Conservation (phyloP, 2,113 vertebrate species). For the Calyptomena viridis region DNA sequence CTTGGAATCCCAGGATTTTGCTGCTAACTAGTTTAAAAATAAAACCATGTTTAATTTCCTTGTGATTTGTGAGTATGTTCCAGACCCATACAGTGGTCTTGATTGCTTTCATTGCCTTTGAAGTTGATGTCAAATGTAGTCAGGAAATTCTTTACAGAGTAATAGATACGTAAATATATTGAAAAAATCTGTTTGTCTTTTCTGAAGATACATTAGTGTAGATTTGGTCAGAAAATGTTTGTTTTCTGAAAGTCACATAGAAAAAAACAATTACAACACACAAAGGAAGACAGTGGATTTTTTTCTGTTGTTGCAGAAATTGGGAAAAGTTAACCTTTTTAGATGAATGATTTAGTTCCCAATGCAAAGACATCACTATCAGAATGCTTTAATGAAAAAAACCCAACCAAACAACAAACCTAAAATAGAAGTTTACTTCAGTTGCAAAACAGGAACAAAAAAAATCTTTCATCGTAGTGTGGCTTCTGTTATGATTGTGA, state of each 20-base stretch:
- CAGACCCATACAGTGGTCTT: background rate
- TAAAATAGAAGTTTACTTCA: background rate
- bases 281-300: fast-evolving
- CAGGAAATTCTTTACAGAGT: background rate
- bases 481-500: background rate
- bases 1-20: background rate
- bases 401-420: background rate
- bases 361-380: background rate
- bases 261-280: background rate
- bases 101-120: background rate
- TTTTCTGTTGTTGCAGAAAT: background rate
- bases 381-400: background rate
- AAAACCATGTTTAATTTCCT: background rate
- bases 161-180: fast-evolving
- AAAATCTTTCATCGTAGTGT: background rate
- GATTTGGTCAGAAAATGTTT: background rate
- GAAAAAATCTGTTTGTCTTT: background rate
- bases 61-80: background rate
- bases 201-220: background rate
- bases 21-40: background rate
- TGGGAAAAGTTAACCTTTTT: background rate
- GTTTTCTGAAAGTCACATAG: background rate
- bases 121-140: background rate
- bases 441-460: background rate
- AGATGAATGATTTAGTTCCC: background rate